These are phyloP conservation scores for Capra hircus DNA, from an alignment of 2,113 vertebrate species.

Conservation along the genomic window DNA sequence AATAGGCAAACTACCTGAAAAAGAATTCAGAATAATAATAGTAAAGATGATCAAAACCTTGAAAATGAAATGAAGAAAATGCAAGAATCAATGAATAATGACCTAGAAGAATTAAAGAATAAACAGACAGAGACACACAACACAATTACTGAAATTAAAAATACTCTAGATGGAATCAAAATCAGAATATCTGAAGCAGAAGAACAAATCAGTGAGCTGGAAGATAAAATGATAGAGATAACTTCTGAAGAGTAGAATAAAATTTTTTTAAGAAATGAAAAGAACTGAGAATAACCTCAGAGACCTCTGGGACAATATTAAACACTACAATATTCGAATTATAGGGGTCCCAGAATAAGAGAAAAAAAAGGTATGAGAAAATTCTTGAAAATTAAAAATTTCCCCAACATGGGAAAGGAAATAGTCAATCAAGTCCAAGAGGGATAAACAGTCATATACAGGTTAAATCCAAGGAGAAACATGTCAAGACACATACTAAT, in stretches of 20 bases:
- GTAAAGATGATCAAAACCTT: background rate
- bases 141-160: background rate
- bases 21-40: background rate
- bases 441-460: background rate
- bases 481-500: background rate
- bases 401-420: too few relatives aligned
- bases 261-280: background rate
- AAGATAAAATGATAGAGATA: background rate
- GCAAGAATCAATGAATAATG: background rate
- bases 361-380: background rate
- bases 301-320: background rate
- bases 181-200: background rate
- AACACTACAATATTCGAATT: background rate
- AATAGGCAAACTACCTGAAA: background rate
- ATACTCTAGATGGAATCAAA: background rate
- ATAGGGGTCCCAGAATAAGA: background rate
- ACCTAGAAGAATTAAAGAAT: background rate
- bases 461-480: background rate
- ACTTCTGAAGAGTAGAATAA: background rate
- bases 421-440: background rate
- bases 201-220: background rate
- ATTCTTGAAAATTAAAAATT: too few relatives aligned
- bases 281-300: background rate
- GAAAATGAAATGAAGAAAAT: background rate
- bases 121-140: background rate